Evolutionary conservation across 2,888 invertebrate species (phyloP).

Genomic region (Drosophila tripunctata): DNA sequence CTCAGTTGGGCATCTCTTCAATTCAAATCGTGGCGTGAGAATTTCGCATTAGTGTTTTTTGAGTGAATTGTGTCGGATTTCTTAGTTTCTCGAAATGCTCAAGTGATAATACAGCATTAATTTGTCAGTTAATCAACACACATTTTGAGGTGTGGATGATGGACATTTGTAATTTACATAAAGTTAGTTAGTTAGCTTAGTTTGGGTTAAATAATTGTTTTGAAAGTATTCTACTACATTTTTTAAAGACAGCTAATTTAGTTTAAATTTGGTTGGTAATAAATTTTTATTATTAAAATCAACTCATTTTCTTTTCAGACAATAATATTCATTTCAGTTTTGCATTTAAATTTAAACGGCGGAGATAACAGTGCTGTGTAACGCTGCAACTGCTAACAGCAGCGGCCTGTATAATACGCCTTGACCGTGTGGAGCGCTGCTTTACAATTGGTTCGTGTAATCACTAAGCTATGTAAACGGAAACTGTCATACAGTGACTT

Average conservation of each 20-base stretch:
- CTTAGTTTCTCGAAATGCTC: constrained; percentile 10
- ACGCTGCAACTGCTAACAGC: not conserved
- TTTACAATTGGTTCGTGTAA: not conserved
- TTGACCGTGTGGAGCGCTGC: not conserved
- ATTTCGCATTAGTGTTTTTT: constrained; percentile 37
- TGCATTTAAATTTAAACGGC: not conserved
- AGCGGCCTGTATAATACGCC: not conserved
- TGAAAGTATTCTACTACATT: too few relatives aligned
- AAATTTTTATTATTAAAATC: not conserved
- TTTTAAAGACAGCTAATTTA: too few relatives aligned
- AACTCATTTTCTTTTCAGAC: not conserved
- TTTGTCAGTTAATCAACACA: not conserved
- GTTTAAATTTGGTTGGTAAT: too few relatives aligned
- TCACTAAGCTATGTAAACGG: not conserved
- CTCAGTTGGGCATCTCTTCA: constrained; percentile 31
- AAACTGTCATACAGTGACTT: not conserved
- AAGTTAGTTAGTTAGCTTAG: too few relatives aligned
- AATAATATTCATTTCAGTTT: not conserved
- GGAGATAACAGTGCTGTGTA: constrained; percentile 9
- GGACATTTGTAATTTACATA: not conserved
- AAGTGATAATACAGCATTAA: constrained; percentile 26
- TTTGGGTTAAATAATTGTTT: too few relatives aligned
- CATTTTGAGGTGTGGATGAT: constrained; percentile 6
- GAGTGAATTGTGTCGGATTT: constrained; percentile 63
- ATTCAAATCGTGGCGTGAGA: constrained; percentile 36